Conservation (phyloP, 2,888 invertebrate genomes). For the Ectemnius lituratus region DNA sequence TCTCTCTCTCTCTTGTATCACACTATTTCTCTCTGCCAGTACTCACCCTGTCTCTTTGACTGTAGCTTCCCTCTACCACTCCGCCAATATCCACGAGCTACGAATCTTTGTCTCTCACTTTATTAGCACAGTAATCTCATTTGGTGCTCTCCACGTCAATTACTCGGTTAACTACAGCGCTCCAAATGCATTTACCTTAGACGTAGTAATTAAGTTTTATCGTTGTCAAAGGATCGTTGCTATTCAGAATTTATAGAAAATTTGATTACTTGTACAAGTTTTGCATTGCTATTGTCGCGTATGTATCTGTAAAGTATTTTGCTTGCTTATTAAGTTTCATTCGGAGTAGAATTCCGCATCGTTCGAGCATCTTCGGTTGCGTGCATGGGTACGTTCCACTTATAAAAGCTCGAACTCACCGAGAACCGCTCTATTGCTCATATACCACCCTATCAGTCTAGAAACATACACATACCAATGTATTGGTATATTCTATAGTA, state of each 20-base stretch:
- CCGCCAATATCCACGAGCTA: too few relatives aligned
- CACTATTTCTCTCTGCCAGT: background rate
- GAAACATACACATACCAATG: conserved; percentile 7
- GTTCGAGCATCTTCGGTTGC: conserved; percentile 27
- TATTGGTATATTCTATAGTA: conserved; percentile 11
- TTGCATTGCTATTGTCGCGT: too few relatives aligned
- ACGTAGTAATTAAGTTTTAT: too few relatives aligned
- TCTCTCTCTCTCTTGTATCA: background rate
- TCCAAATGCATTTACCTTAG: too few relatives aligned
- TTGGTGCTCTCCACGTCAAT: too few relatives aligned
- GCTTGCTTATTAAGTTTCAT: background rate
- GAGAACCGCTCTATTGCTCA: conserved; percentile 26
- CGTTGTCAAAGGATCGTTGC: too few relatives aligned
- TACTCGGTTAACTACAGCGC: too few relatives aligned
- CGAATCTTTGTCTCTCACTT: too few relatives aligned
- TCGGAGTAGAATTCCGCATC: conserved; percentile 30
- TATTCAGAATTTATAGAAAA: too few relatives aligned
- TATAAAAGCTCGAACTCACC: conserved; percentile 16
- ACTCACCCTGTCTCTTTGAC: background rate
- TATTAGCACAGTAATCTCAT: too few relatives aligned
- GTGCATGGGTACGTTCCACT: conserved; percentile 23
- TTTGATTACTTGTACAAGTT: too few relatives aligned
- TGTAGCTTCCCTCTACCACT: too few relatives aligned
- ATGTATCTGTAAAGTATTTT: background rate
- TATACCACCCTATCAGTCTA: conserved; percentile 18